Evolutionary conservation across 2,113 vertebrate genomes (phyloP), one percentile per base, ranked within the genome.

Genomic region (Gobiocypris rarus): DNA sequence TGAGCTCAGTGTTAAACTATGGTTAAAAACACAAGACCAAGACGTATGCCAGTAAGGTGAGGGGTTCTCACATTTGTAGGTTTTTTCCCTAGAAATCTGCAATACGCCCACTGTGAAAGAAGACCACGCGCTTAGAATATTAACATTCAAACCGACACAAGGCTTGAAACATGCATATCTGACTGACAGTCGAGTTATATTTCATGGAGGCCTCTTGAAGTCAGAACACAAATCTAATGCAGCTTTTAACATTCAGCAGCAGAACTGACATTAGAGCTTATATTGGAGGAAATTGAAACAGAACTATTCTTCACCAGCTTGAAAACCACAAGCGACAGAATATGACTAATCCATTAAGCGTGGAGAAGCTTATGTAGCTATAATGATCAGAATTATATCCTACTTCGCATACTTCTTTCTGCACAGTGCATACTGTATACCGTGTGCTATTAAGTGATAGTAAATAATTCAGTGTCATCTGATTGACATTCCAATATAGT

Each of bases 161-260:
- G 48, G 22, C 9, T 26, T 73, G 78, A 84, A 78, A 52, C 67
- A 65, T 45, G 41, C 75, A 34, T 10, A 52, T 54, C 34, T 61
- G 45, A 69, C 15, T 70, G 52, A 22, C 24, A 31, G 15, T 59
- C 28, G 17, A 83, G 67, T 59, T 52, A 75, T 41, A 71, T 61
- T 74, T 81, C 65, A 69, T 70, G 17, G 10, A 75, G 26, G 63
- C 43, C 56, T 31, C 71, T 75, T 52, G n/a, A 69, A 84, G 81
- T 71, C 77, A 82, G 54, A 85, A 75, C 41, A 28, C 73, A 56
- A 48, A 87, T 63, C 70, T 81, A 88, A 87, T 61, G 22, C 75
- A 65, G 80, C 74, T 67, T 83, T 84, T 88, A 87, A 86, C 75
- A 82, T 83, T 85, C 83, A 63, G 69, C 2, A 43, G 28, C 56